These are phyloP conservation scores for Thaleichthys pacificus DNA, from an alignment of 2,797 vertebrate species.

Conservation along the genomic window DNA sequence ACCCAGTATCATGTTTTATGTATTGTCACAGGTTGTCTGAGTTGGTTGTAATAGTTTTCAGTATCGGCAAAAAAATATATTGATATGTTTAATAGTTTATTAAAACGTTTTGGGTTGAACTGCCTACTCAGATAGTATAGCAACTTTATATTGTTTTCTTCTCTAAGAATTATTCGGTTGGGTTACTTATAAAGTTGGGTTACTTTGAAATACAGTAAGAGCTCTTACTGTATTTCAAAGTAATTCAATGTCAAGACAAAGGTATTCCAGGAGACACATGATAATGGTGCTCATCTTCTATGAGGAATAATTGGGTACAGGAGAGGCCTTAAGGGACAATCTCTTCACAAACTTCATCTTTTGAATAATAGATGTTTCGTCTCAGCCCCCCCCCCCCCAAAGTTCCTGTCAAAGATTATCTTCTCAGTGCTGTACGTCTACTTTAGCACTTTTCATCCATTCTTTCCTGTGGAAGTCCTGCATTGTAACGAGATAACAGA, in stretches of 20 bases:
- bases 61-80: too few species aligned
- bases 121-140: too few species aligned
- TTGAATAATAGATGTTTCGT: conserved; percentile 34
- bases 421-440: conserved; percentile 7
- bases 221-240: too few species aligned
- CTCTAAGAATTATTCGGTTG: too few species aligned
- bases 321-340: conserved; percentile 17
- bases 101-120: too few species aligned
- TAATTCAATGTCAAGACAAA: conserved; percentile 2
- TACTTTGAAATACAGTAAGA: too few species aligned
- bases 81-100: too few species aligned
- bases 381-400: conserved; percentile 14
- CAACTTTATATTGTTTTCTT: too few species aligned
- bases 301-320: conserved; percentile 35
- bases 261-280: not conserved
- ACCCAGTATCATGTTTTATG: too few species aligned
- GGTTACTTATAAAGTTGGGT: too few species aligned
- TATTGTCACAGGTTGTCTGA: too few species aligned
- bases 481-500: conserved; percentile 57
- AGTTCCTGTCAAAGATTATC: conserved; percentile 35
- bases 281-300: conserved; percentile 5
- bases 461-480: conserved; percentile 23
- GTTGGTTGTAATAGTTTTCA: too few species aligned
- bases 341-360: conserved; percentile 23
- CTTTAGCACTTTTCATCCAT: conserved; percentile 23